phyloP scores from a whole-genome alignment of 1,140 invertebrate species.

The Triops longicaudatus region DNA sequence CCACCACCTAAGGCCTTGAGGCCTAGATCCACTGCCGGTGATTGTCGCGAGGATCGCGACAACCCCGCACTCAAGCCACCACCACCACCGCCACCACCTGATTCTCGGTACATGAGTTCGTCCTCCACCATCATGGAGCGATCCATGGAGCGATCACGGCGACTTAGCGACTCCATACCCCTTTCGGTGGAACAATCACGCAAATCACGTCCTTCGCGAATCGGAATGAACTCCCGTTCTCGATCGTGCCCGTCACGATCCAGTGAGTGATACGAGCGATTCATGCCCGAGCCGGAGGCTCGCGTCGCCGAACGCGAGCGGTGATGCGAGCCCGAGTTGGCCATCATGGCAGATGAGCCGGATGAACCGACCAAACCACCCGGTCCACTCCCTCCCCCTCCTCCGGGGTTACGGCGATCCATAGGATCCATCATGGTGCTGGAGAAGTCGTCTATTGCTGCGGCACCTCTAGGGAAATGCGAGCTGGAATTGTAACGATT shows the following conservation, averaged over 20 bases:
- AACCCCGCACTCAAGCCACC: slow-evolving; percentile 27
- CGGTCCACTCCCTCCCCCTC: slow-evolving; percentile 49
- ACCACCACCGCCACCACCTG: slow-evolving; percentile 21
- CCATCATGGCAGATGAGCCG: slow-evolving; percentile 20
- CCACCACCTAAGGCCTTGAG: slow-evolving; percentile 34
- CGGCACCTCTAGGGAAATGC: not conserved
- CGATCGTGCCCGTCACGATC: slow-evolving; percentile 52
- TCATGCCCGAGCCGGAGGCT: slow-evolving; percentile 42
- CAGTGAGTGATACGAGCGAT: slow-evolving; percentile 61
- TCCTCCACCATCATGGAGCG: slow-evolving; percentile 36
- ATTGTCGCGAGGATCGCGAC: slow-evolving; percentile 57
- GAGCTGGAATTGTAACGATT: not conserved
- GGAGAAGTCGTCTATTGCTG: not conserved
- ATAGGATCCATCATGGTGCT: slow-evolving; percentile 29
- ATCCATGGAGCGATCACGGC: slow-evolving; percentile 51
- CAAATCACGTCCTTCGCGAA: slow-evolving; percentile 51
- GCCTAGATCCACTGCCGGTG: slow-evolving; percentile 53
- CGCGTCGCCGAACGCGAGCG: slow-evolving; percentile 48
- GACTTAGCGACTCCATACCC: slow-evolving; percentile 34
- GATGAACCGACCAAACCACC: slow-evolving; percentile 37
- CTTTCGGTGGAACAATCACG: slow-evolving; percentile 52
- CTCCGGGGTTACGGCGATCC: slow-evolving; percentile 26
- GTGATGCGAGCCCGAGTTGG: slow-evolving; percentile 51
- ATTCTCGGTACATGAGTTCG: slow-evolving; percentile 30
- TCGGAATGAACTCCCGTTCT: slow-evolving; percentile 72